Evolutionary conservation across 2,888 invertebrate species (phyloP).

Genomic region (Trachelus troglodyta): DNA sequence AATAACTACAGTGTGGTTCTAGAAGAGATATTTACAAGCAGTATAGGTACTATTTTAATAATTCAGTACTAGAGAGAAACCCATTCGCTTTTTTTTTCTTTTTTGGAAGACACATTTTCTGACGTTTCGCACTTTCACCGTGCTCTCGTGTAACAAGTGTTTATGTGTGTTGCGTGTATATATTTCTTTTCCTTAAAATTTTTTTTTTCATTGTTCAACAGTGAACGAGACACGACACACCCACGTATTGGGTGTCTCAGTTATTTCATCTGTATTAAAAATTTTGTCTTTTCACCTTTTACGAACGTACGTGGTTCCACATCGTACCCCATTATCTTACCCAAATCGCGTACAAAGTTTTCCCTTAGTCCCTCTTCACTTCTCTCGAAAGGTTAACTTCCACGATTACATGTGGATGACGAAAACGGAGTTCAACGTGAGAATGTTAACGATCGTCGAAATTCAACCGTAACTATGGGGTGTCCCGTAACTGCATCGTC

Average conservation of each 20-base stretch:
- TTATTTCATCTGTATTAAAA: neutral
- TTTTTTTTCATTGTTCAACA: too few relatives aligned
- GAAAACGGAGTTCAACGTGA: constrained; percentile 41
- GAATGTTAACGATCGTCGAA: constrained; percentile 9
- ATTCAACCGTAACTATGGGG: neutral
- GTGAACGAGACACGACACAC: too few relatives aligned
- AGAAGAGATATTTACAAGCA: constrained; percentile 60
- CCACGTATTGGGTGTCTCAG: too few relatives aligned
- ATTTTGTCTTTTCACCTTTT: constrained; percentile 15
- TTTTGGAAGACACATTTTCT: constrained; percentile 88
- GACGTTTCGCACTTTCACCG: constrained; percentile 60
- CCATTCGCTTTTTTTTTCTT: constrained; percentile 66
- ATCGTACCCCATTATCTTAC: neutral
- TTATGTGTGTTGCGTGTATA: constrained; percentile 14
- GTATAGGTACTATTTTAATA: constrained; percentile 51
- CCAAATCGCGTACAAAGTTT: neutral
- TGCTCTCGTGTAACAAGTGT: constrained; percentile 5
- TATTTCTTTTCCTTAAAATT: constrained; percentile 18
- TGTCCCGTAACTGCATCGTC: neutral
- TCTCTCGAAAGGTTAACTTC: constrained; percentile 13
- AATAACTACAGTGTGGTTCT: constrained; percentile 54
- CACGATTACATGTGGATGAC: constrained; percentile 63
- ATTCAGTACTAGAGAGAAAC: constrained; percentile 36
- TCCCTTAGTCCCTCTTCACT: neutral
- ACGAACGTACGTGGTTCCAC: neutral